Evolutionary conservation across 2,797 vertebrate species (phyloP).

Genomic region (Rousettus madagascariensis): DNA sequence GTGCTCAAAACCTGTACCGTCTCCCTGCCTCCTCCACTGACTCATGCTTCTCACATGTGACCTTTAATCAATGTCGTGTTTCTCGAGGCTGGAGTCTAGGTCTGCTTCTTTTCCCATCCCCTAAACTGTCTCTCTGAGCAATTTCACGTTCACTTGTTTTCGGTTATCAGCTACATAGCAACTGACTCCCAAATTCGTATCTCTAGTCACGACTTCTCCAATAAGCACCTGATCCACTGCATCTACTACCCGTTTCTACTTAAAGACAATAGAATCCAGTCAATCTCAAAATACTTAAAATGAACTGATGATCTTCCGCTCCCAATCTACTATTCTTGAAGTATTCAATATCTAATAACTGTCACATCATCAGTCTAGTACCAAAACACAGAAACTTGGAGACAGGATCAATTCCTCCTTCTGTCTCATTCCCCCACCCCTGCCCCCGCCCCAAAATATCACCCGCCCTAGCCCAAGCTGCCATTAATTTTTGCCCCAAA

Average conservation of each 20-base stretch:
- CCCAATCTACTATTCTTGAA: not conserved
- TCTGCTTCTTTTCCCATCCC: not conserved
- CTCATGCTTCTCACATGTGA: not conserved
- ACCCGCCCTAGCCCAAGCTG: not conserved
- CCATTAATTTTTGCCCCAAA: not conserved
- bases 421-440: not conserved
- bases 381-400: not conserved
- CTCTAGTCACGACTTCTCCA: not conserved
- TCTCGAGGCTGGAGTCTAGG: not conserved
- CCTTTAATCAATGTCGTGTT: not conserved
- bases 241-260: not conserved
- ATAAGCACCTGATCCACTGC: not conserved
- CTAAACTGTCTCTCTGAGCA: not conserved
- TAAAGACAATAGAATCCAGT: not conserved
- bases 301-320: not conserved
- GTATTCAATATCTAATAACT: not conserved
- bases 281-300: slow-evolving; percentile 5
- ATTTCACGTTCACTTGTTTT: not conserved
- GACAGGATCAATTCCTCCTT: not conserved
- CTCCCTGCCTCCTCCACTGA: not conserved
- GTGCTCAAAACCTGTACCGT: not conserved
- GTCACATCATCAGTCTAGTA: not conserved
- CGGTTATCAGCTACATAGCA: not conserved
- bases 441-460: not conserved
- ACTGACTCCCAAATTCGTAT: not conserved